Conservation (phyloP, 2,888 invertebrate species). For the Dolichomitus sp. region DNA sequence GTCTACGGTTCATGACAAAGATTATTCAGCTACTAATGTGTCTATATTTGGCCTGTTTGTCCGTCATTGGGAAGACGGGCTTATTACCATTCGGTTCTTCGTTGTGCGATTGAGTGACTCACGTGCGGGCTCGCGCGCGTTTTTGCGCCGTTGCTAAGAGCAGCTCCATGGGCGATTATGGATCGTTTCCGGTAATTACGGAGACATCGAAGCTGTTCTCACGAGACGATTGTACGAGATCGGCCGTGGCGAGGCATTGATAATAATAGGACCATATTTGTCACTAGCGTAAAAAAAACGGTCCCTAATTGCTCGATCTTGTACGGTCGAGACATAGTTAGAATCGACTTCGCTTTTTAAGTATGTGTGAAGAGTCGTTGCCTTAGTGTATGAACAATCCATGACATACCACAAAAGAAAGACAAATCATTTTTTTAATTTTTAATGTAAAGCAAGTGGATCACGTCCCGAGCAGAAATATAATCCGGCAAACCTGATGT, state of each 20-base stretch:
- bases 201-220: conserved; percentile 65
- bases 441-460: too few relatives aligned
- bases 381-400: not conserved
- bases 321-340: conserved; percentile 10
- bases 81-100: conserved; percentile 67
- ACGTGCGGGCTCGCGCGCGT: conserved; percentile 62
- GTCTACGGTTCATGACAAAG: conserved; percentile 30
- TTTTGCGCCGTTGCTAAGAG: conserved; percentile 65
- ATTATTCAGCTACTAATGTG: conserved; percentile 46
- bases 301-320: conserved; percentile 55
- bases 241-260: conserved; percentile 48
- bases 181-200: conserved; percentile 71
- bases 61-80: conserved; percentile 62
- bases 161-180: conserved; percentile 63
- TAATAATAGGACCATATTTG: conserved; percentile 58
- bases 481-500: too few relatives aligned
- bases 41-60: conserved; percentile 65
- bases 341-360: not conserved
- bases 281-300: conserved; percentile 42
- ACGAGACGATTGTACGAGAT: conserved; percentile 59
- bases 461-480: too few relatives aligned
- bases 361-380: not conserved
- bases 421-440: not conserved
- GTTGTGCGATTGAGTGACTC: conserved; percentile 65
- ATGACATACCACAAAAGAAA: not conserved